Base-by-base conservation (phyloP, 1,140 invertebrate species). In the Drosophila tsacasi region DNA sequence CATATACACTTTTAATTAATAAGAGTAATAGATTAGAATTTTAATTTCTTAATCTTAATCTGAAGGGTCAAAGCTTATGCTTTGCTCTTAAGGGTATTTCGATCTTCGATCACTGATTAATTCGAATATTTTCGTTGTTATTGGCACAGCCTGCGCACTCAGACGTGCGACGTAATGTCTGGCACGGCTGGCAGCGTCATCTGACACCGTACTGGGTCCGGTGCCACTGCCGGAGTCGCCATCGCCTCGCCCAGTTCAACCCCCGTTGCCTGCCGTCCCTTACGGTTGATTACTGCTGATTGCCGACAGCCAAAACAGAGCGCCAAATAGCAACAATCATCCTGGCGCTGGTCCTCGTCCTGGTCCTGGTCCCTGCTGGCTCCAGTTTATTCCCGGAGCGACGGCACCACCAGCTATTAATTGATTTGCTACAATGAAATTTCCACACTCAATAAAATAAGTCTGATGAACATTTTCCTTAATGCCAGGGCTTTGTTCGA, bases 371-470 rank as follows among this genome's bases (percentile, higher is more conserved):
- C 46, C 71, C 35, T 27, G 44, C 58, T 58, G 25, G 39, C 40
- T 46, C 13, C 46, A 35, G 15, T 62, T 37, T 21, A 37, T 23
- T n/a, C 42, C 37, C 40, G 21, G 46, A 13, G n/a, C 30, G 13
- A 42, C 37, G 23, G 25, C 55, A 21, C 47, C 60, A 58, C 52
- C 62, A 64, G 77, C 77, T 65, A 84, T 87, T 87, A 87, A 87
- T 87, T 87, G 84, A 87, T 87, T 87, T 90, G 81, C 68, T 89
- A 89, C 77, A 87, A 87, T 90, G 81, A 81, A 87, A 87, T 87
- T 87, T 87, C 84, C 85, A 90, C 84, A 90, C 77, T 78, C 59
- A 74, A 87, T 77, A 63, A 81, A 84, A 77, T 76, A 74, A 78
- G 67, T 80, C 71, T 83, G 65, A 58, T 68, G 80, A 69, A 77